Evolutionary conservation across 1,140 invertebrate species (phyloP), one percentile per base, ranked within the genome.

Genomic region (Trichoplusia ni): DNA sequence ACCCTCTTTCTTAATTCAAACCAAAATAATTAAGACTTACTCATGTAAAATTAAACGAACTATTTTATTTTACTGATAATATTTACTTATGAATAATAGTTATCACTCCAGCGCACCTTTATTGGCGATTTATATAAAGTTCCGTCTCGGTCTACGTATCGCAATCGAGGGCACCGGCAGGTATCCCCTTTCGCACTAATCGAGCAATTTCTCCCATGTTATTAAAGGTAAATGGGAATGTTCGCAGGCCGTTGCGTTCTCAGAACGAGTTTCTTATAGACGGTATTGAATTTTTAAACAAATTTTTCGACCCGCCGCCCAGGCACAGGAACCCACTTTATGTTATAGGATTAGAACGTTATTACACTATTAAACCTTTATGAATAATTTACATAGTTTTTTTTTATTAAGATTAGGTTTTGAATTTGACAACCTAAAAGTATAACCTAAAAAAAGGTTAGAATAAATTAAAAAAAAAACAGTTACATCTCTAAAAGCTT

Each of bases 181-280:
- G 68, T 75, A 77, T 78, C 76, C 77, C 75, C 74, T 80, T 82
- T 71, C 71, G 71, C 78, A 88, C 82, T 88, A 88, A 86, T 88
- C 83, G 82, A 82, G 83, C 81, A 83, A 88, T 88, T 83, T 88
- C 81, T 86, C 76, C 73, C 82, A 81, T 82, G 82, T 88, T 86
- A 86, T 88, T 84, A 88, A 87, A 79, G 83, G 74, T 73, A 81
- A 88, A 88, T 84, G 78, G 82, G 81, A 80, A 81, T 85, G 72
- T 85, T 85, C 77, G 71, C 78, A 87, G 82, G 77, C 79, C 79
- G 84, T 86, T 86, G 79, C 82, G 81, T 84, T 81, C 77, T 70
- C 71, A 74, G 72, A 81, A 83, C 77, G 82, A 84, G 81, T 80
- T 86, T 79, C 82, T 86, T 86, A 83, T 86, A 82, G 82, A 77